phyloP scores from a whole-genome alignment of 2,113 vertebrate genomes.

The Heterocephalus glaber region DNA sequence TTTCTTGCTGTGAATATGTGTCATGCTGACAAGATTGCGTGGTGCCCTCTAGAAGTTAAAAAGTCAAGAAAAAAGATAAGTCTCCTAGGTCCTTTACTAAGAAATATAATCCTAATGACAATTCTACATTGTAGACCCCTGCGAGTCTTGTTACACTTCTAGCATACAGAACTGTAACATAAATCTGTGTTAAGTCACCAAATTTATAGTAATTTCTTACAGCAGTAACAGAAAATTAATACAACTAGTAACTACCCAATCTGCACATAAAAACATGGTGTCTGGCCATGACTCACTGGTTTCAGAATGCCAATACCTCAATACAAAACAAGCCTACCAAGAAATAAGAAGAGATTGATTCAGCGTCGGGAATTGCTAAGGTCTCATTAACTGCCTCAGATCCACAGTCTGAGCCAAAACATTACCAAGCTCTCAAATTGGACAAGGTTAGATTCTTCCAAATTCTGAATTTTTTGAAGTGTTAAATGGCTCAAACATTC shows the following conservation, averaged over 20 bases:
- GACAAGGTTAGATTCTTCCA: background rate
- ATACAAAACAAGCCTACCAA: background rate
- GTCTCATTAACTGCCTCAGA: background rate
- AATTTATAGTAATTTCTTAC: background rate
- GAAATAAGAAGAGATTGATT: constrained; percentile 16
- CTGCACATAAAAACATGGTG: background rate
- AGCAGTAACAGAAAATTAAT: background rate
- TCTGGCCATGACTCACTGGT: background rate
- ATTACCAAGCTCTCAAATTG: background rate
- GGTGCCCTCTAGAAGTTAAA: background rate
- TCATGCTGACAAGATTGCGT: background rate
- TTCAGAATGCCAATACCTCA: background rate
- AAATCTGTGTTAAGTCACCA: background rate
- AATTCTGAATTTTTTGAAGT: background rate
- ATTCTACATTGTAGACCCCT: background rate
- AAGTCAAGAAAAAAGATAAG: background rate
- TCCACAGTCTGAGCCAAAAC: background rate
- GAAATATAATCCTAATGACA: background rate
- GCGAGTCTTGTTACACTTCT: background rate
- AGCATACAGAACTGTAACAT: background rate
- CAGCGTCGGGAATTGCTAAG: background rate
- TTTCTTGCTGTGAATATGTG: background rate
- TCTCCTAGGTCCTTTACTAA: background rate
- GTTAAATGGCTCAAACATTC: constrained; percentile 8
- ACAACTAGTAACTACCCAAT: background rate